These are phyloP conservation scores for Oxystoma pomonae DNA, from an alignment of 2,888 invertebrate genomes.

Conservation along the genomic window DNA sequence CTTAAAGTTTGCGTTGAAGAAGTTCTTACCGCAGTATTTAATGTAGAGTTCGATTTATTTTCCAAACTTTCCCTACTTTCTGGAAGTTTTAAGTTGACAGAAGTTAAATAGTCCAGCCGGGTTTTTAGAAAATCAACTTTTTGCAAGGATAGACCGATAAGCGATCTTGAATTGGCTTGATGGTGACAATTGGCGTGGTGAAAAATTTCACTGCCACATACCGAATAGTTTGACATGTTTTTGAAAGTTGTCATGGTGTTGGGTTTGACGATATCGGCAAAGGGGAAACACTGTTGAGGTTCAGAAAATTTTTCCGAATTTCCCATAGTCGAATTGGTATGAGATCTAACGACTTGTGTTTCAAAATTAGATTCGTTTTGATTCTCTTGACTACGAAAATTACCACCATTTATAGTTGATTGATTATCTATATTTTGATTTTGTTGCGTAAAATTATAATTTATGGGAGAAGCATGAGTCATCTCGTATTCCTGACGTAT, in stretches of 20 bases:
- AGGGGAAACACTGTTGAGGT: too few relatives aligned
- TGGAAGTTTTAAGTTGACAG: conserved; percentile 20
- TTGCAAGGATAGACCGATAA: conserved; percentile 33
- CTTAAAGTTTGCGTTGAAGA: background rate
- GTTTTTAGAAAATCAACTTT: conserved; percentile 33
- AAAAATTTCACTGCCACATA: background rate
- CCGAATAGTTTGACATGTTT: background rate
- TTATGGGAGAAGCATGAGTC: background rate
- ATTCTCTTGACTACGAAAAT: too few relatives aligned
- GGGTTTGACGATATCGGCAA: too few relatives aligned
- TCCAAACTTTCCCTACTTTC: background rate
- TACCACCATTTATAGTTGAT: too few relatives aligned
- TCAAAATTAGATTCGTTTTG: background rate
- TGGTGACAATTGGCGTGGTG: conserved; percentile 9
- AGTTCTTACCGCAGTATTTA: conserved; percentile 1
- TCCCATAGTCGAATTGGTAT: background rate
- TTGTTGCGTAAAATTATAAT: background rate
- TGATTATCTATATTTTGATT: too few relatives aligned
- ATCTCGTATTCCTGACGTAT: background rate
- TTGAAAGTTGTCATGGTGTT: background rate
- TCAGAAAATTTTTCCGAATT: background rate
- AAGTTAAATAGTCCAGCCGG: conserved; percentile 30
- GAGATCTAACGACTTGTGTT: background rate
- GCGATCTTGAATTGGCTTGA: conserved; percentile 25
- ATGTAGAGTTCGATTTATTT: conserved; percentile 11